Evolutionary conservation across 2,113 vertebrate genomes (phyloP).

Genomic region (Willisornis vidua): DNA sequence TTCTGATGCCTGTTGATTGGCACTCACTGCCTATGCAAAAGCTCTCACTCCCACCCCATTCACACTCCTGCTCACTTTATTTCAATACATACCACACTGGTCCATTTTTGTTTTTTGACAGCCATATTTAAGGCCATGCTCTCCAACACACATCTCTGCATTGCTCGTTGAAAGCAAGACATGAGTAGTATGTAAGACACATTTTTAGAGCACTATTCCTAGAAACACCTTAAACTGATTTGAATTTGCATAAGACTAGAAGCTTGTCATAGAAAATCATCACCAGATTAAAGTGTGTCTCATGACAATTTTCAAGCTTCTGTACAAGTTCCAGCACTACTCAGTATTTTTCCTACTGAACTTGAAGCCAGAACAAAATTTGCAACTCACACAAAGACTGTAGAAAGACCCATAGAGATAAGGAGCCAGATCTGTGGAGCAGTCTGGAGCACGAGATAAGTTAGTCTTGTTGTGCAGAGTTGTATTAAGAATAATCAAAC

Average conservation of each 20-base stretch:
- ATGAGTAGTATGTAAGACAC: not conserved
- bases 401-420: not conserved
- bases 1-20: not conserved
- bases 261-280: not conserved
- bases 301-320: not conserved
- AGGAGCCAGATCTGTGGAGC: not conserved
- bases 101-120: not conserved
- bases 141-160: not conserved
- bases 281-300: not conserved
- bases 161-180: not conserved
- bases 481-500: not conserved
- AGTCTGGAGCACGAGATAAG: not conserved
- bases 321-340: not conserved
- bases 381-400: not conserved
- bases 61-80: not conserved
- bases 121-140: not conserved
- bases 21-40: not conserved
- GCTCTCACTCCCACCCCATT: not conserved
- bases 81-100: not conserved
- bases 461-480: not conserved
- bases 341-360: not conserved
- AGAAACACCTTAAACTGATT: not conserved
- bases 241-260: conserved; percentile 4
- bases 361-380: not conserved
- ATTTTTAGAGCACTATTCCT: conserved; percentile 5